Conservation (phyloP, 2,888 invertebrate genomes). For the Limnephilus rhombicus region DNA sequence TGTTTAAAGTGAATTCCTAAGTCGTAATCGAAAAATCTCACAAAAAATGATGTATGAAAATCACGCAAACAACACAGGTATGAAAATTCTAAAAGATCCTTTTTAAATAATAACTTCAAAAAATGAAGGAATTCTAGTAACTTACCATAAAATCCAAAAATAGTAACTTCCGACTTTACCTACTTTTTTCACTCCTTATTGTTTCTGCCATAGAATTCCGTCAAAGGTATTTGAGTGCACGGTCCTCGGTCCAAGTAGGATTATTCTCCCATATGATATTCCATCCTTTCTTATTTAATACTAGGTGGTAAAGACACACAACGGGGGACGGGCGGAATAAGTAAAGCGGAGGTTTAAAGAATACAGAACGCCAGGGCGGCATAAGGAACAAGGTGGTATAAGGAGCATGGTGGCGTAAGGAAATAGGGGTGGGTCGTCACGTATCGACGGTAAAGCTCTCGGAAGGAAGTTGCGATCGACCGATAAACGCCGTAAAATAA, state of each 20-base stretch:
- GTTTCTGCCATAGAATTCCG: not conserved
- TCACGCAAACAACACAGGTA: no score
- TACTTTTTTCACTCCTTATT: not conserved
- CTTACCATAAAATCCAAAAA: not conserved
- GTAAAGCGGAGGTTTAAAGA: not conserved
- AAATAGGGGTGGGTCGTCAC: not conserved
- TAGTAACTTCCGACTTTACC: not conserved
- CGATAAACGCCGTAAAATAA: constrained; percentile 40
- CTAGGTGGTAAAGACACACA: not conserved
- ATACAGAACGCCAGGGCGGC: not conserved
- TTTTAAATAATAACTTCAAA: no score
- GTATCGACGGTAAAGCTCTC: constrained; percentile 3
- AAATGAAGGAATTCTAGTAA: no score
- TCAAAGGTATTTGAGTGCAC: not conserved
- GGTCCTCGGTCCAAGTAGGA: not conserved
- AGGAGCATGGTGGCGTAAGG: not conserved
- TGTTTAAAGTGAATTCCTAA: no score
- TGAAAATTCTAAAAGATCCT: no score
- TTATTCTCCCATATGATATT: constrained; percentile 12
- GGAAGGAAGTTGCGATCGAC: constrained; percentile 16
- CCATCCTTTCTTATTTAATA: not conserved
- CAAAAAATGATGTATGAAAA: no score
- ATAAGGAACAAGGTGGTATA: not conserved
- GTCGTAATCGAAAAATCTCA: no score
- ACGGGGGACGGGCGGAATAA: not conserved